Evolutionary conservation across 1,140 invertebrate genomes (phyloP), one percentile per base, ranked within the genome.

Genomic region (Belonocnema kinseyi): DNA sequence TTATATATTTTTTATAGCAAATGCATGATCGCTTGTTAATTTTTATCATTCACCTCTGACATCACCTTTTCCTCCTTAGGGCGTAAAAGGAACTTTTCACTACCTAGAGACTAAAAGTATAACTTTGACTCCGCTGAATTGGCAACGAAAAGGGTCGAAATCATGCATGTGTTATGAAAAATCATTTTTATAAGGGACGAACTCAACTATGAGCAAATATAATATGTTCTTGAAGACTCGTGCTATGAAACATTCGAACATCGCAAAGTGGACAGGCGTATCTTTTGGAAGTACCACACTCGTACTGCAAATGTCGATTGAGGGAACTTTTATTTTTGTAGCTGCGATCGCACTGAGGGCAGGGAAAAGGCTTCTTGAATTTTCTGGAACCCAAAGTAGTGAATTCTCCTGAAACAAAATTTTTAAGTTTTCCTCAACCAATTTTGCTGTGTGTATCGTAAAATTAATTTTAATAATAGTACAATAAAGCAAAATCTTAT

Each of bases 291-390:
- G 92, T 92, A 12, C 93, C 93, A 85, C 94, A 94, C 85, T 94
- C 93, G 80, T 93, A 92, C 77, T 92, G 92, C 52, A 92, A 86
- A 88, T 95, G 94, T 40, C 93, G 92, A 80, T 93, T 93, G 52
- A 94, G 89, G 80, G 94, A 94, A 82, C 93, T 92, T 82, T 92
- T 92, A 80, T 92, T 92, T 89, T 92, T 92, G 88, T 93, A 93
- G 82, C 90, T 90, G 77, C 92, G 89, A 77, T 92, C 87, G 83
- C 93, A 93, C 5, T 81, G 78, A 10, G 21, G 50, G 50, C 83
- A 87, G 3, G 80, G 77, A 66, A 80, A 87, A 1, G 80, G 80
- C 54, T 84, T 72, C 72, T 19, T 53, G n/a, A 2, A n/a, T 50
- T 21, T 10, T 61, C 19, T 50, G 71, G 1, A 14, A n/a, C 13